Base-by-base conservation (phyloP, 2,113 vertebrate genomes). In the Genyomyrus donnyi region DNA sequence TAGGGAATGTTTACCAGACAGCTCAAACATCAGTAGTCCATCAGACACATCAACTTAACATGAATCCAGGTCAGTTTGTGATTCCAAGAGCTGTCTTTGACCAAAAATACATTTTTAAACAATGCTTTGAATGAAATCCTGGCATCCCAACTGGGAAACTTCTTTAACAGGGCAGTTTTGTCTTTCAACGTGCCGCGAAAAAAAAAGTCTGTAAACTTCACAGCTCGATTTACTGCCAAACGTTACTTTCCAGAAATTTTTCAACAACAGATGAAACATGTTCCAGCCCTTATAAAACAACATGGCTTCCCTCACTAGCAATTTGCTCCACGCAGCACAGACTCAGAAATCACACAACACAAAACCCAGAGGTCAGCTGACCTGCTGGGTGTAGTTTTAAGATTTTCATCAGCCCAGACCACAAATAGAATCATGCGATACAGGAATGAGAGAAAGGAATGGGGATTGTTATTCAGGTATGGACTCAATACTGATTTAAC, bases 171-270 rank as follows among this genome's bases (percentile, higher is more conserved):
- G 48, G n/a, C 31, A 13, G 50, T 86, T 89, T 89, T 84, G 45
- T 53, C n/a, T 84, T 86, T 11, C 10, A 52, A 50, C 21, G 3
- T 49, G 48, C 83, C 39, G 19, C 53, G 17, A 70, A 35, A 45
- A 62, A 62, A 86, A 39, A 86, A 52, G 39, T n/a, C 89, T 58
- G 49, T 53, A 10, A 85, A 85, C 19, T 89, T 89, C 35, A 77
- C 49, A 53, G 50, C 27, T 39, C 19, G 31, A 83, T 85, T 85
- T 89, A 85, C 77, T 86, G 42, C 56, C 53, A 39, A 19, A 86
- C 3, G 10, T 62, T 70, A 31, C 49, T 85, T 70, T 90, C 52
- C 83, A 58, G 56, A 58, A 58, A 90, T 45, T 45, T 84, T 39
- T 56, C 89, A 89, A 85, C n/a, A 89, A 50, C 48, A 45, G 27